Base-by-base conservation (phyloP, 2,888 invertebrate species). In the Bugula neritina region DNA sequence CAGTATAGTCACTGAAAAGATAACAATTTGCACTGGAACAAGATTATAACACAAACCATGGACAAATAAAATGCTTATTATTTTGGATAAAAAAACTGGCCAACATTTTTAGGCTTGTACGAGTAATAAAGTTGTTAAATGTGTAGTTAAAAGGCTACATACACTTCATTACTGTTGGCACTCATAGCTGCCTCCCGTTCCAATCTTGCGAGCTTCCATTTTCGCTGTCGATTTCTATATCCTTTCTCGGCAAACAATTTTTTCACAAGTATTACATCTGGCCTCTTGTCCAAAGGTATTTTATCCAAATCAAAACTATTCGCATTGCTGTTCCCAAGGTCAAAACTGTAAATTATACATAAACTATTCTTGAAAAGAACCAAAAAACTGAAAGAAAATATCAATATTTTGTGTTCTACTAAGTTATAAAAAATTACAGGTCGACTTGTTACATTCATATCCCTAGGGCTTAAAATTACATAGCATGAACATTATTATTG, bases 201-300 rank as follows among this genome's bases (percentile, higher is more conserved):
- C 83, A 98, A 88, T 83, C 93, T 93, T 79, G 92, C 91, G 54
- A 99, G 88, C 82, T 94, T 95, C 98, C 98, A 99, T 75, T 89
- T 88, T 43, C 88, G 89, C 35, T 89, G 89, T 72, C 89, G 89
- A n/a, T 90, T 88, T 52, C 92, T 87, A 0, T 89, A 87, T 0
- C 89, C 84, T 75, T 88, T 88, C 74, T 86, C 92, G 0, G 89
- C 90, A 82, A 92, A 95, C 77, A 89, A 87, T 84, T 99, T 99
- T 86, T 94, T 95, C 13, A 97, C 93, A n/a, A 99, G 85, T 76
- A 84, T 89, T 72, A 98, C 91, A 86, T 98, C 97, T 0, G 97
- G 95, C 35, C 96, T 83, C 52, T 82, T 80, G 27, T 87, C 87
- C 21, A 80, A 76, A 52, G 85, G 85, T 77, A 99, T 82, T 79